Evolutionary conservation across 2,888 invertebrate genomes (phyloP), one percentile per base, ranked within the genome.

Genomic region (Pandemis heparana): DNA sequence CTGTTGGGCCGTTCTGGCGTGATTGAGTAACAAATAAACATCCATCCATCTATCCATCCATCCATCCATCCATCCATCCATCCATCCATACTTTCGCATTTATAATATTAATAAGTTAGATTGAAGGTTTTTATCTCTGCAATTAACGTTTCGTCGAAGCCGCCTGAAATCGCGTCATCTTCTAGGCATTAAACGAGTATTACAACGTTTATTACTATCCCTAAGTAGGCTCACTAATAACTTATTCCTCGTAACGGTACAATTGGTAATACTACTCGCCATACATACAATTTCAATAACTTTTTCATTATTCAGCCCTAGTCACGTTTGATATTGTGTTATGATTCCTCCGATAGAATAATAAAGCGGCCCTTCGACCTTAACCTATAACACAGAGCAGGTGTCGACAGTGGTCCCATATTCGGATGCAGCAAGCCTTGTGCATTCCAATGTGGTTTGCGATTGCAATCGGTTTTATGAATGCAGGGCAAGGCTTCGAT

Each of bases 351-450:
- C 14, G 61, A 64, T 70, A 68, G 77, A 78, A 76, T 76, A 76
- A 77, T 73, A 77, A 80, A 75, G 62, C 64, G 75, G 75, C 75
- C 76, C 75, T 71, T 71, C 78, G 85, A 80, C 89, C 89, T 89
- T 87, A 83, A 88, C 89, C 88, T 81, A 81, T 80, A 79, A 83
- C 79, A 80, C 61, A 66, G 71, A 70, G 59, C 75, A 77, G 79
- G 80, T 80, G 87, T 85, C 85, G 85, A 84, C 83, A 48, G 43
- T n/a, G 53, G 5, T 6, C 70, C 73, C 56, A 53, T 74, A 70
- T 65, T 69, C 69, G 65, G 74, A 70, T 70, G 74, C 60, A 41
- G 64, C 41, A 48, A 14, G 67, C 63, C 64, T 74, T 74, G 53
- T 64, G 68, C 70, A 74, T 76, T 48, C 48, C 71, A 74, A 76